Evolutionary conservation across 2,888 invertebrate species (phyloP), one percentile per base, ranked within the genome.

Genomic region (Hyposoter didymator): DNA sequence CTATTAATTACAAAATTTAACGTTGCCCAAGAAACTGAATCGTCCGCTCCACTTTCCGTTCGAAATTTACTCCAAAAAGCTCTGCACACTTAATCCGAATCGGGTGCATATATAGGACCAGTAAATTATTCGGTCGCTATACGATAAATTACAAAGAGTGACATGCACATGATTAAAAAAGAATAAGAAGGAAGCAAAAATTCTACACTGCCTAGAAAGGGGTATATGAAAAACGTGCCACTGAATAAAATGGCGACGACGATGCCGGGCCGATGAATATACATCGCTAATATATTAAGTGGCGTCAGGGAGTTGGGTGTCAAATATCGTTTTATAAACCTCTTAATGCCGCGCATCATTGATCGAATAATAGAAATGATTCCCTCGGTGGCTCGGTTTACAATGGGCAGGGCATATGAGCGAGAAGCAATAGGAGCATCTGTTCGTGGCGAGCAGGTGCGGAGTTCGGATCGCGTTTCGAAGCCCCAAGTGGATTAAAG

Each of bases 381-480:
- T 74, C 83, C 78, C 80, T 83, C 55, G 72, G 70, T 72, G 80
- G 39, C 10, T 10, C 47, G 62, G 55, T 78, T 43, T 35, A 70
- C 39, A 78, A 74, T 67, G 80, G 80, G 80, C 70, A 39, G 43
- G 67, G 45, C 52, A 39, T 35, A 55, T 59, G 45, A 78, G 35
- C 73, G 45, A 47, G 49, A 79, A 67, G 64, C 35, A 12, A 76
- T 43, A 17, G 49, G 32, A 49, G 90, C 91, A 91, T 91, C 91
- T 90, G 91, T 88, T 88, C 81, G 83, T 81, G 81, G 88, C 84
- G 78, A 89, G 91, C 91, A 91, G 91, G 91, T 91, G 91, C 89
- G 89, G 89, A 88, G 85, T 88, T 90, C 87, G 88, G 87, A 89
- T 90, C 89, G 85, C 87, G 83, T 87, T 87, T 86, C 88, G 88